Percentiles rank a stretch among this genome's conserved stretches.
phyloP scores from a whole-genome alignment of 2,797 vertebrate genomes.

The Tapera naevia region DNA sequence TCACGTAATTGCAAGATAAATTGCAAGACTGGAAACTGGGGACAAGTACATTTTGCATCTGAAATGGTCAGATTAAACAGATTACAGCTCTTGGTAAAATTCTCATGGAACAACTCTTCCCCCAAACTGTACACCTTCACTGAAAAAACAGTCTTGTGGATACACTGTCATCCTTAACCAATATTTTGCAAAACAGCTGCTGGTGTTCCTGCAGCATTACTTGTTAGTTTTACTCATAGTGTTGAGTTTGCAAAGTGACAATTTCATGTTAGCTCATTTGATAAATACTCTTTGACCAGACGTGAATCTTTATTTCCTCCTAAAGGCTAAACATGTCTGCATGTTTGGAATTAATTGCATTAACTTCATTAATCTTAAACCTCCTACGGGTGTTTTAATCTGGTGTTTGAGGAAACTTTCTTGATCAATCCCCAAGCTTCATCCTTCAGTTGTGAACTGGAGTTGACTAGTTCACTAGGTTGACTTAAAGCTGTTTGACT shows the following conservation, averaged over 20 bases:
- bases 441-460: constrained; percentile 61
- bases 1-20: not conserved
- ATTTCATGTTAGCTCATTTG: not conserved
- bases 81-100: not conserved
- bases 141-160: not conserved
- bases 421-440: constrained; percentile 19
- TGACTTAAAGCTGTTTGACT: constrained; percentile 69
- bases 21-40: not conserved
- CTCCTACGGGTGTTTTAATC: constrained; percentile 29
- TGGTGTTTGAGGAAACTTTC: constrained; percentile 38
- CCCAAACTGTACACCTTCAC: not conserved
- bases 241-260: constrained; percentile 21
- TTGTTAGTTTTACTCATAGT: not conserved
- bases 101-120: not conserved
- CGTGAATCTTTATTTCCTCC: constrained; percentile 22
- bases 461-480: constrained; percentile 71
- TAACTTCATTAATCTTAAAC: constrained; percentile 57
- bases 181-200: not conserved
- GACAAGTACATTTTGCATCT: not conserved
- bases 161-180: not conserved
- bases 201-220: not conserved
- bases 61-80: not conserved
- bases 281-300: constrained; percentile 36
- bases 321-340: constrained; percentile 56
- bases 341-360: constrained; percentile 59